phyloP scores from a whole-genome alignment of 1,140 invertebrate species.

The Orchestia grillus region DNA sequence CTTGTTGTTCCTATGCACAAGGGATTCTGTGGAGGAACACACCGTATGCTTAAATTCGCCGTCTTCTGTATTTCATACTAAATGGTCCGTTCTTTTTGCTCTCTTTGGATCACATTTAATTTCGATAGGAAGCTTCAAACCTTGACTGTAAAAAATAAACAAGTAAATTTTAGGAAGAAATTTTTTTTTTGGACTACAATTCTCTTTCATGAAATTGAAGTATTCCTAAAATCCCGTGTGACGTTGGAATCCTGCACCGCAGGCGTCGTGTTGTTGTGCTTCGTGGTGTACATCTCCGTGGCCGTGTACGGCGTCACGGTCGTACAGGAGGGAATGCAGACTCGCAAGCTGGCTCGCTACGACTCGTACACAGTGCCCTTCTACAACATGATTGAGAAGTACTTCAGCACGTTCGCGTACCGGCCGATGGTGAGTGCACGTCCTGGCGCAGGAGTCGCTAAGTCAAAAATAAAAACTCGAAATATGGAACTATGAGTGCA shows the following conservation, averaged over 20 bases:
- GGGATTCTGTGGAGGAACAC: too few species aligned
- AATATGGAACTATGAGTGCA: too few species aligned
- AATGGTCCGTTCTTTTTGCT: too few species aligned
- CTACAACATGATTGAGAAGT: slow-evolving; percentile 87
- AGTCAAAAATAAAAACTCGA: too few species aligned
- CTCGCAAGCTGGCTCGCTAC: slow-evolving; percentile 85
- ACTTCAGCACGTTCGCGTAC: slow-evolving; percentile 13
- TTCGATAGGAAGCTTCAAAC: too few species aligned
- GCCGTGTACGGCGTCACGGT: slow-evolving; percentile 89
- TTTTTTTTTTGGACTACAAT: background rate
- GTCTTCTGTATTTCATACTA: too few species aligned
- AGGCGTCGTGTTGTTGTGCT: slow-evolving; percentile 71
- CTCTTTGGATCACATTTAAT: too few species aligned
- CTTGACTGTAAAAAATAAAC: too few species aligned
- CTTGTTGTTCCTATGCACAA: too few species aligned
- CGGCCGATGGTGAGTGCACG: slow-evolving; percentile 1
- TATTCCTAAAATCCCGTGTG: background rate
- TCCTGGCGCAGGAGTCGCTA: background rate
- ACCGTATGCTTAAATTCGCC: too few species aligned
- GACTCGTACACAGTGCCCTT: slow-evolving; percentile 94
- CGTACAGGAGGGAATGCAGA: slow-evolving; percentile 90
- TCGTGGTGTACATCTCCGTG: slow-evolving; percentile 84
- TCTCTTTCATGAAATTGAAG: background rate
- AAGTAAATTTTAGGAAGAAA: too few species aligned
- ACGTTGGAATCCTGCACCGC: background rate